These are phyloP conservation scores for Octopus sinensis DNA, from an alignment of 1,140 invertebrate genomes.

Conservation along the genomic window DNA sequence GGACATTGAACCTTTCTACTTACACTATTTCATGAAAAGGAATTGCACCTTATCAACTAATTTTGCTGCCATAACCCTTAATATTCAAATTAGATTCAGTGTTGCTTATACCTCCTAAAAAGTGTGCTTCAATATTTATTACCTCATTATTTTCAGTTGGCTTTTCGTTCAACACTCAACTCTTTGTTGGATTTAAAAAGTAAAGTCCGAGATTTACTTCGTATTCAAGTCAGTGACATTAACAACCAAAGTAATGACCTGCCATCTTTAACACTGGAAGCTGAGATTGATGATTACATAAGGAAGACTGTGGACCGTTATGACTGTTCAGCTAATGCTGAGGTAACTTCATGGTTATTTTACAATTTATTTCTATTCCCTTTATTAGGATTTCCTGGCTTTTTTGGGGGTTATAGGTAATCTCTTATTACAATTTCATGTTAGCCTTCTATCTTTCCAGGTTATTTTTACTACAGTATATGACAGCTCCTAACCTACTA, in stretches of 20 bases:
- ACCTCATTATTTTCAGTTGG: constrained; percentile 58
- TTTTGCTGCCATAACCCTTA: no score
- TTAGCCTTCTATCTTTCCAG: neutral
- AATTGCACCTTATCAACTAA: no score
- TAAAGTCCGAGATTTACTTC: constrained; percentile 60
- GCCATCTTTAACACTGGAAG: constrained; percentile 58
- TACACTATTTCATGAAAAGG: no score
- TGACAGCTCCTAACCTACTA: neutral
- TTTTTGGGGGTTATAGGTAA: neutral
- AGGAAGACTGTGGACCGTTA: constrained; percentile 61
- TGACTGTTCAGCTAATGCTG: constrained; percentile 62
- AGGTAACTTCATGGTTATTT: constrained; percentile 57
- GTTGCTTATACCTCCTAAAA: no score
- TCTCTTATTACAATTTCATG: neutral
- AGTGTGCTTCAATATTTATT: no score
- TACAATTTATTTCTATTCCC: neutral
- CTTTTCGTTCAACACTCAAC: constrained; percentile 64
- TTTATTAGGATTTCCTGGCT: neutral
- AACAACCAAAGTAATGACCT: constrained; percentile 30
- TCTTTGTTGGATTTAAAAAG: constrained; percentile 60
- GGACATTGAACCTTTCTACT: no score
- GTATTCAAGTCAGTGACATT: constrained; percentile 54
- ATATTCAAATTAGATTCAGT: no score
- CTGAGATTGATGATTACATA: constrained; percentile 60
- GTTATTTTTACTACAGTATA: neutral